These are phyloP conservation scores for Leptura quadrifasciata DNA, from an alignment of 2,888 invertebrate species.

Conservation along the genomic window DNA sequence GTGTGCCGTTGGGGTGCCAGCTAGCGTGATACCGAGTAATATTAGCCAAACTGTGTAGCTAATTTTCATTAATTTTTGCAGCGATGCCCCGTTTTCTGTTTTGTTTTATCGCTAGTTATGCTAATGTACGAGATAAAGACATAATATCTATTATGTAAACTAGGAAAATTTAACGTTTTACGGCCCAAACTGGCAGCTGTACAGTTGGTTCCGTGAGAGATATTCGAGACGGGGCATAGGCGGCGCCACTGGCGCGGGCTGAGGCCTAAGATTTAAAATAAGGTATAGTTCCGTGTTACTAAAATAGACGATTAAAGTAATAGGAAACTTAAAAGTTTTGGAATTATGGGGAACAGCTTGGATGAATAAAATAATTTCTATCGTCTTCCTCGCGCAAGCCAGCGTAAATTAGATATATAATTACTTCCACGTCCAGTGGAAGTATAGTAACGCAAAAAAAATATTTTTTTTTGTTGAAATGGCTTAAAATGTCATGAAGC, in stretches of 20 bases:
- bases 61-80: constrained; percentile 69
- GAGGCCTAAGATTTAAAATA: background rate
- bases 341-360: too few species aligned
- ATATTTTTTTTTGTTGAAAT: too few species aligned
- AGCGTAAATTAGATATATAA: too few species aligned
- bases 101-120: constrained; percentile 39
- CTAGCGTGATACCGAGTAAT: constrained; percentile 70
- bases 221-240: constrained; percentile 18
- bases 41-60: constrained; percentile 66
- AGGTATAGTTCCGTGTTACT: too few species aligned
- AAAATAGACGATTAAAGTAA: too few species aligned
- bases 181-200: constrained; percentile 3
- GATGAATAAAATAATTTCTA: too few species aligned
- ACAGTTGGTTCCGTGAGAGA: constrained; percentile 23
- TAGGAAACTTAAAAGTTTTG: too few species aligned
- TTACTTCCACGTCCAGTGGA: too few species aligned
- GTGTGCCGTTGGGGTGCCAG: constrained; percentile 67
- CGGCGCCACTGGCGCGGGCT: background rate
- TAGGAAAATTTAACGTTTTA: constrained; percentile 20
- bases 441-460: too few species aligned
- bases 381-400: too few species aligned
- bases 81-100: constrained; percentile 45
- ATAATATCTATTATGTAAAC: constrained; percentile 35
- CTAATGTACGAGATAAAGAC: constrained; percentile 39
- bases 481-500: too few species aligned